Evolutionary conservation across 2,113 vertebrate genomes (phyloP).

Genomic region (Datnioides undecimradiatus): DNA sequence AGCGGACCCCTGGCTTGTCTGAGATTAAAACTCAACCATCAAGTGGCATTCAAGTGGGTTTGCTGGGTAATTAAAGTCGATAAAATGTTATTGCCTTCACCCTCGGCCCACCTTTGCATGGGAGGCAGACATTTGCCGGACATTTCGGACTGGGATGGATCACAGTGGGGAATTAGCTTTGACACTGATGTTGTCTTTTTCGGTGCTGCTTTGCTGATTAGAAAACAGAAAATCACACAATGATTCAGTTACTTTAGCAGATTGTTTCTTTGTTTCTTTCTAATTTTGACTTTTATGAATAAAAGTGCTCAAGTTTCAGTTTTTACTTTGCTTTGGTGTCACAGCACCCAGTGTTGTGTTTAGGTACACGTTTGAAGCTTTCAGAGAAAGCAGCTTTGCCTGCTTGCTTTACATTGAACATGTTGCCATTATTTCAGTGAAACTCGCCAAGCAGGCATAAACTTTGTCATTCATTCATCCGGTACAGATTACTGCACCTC

Average conservation of each 20-base stretch:
- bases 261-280: background rate
- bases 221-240: background rate
- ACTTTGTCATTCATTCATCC: background rate
- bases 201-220: conserved; percentile 2
- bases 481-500: background rate
- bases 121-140: conserved; percentile 25
- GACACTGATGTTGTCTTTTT: background rate
- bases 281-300: background rate
- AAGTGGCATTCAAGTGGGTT: conserved; percentile 65
- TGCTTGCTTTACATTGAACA: conserved; percentile 2
- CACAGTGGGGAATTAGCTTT: conserved; percentile 5
- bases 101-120: conserved; percentile 17
- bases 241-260: background rate
- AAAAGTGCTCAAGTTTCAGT: background rate
- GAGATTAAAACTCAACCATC: conserved; percentile 70
- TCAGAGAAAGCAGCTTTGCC: background rate
- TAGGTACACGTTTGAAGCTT: background rate
- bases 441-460: background rate
- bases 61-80: conserved; percentile 68
- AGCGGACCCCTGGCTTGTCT: conserved; percentile 59
- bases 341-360: background rate
- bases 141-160: conserved; percentile 28
- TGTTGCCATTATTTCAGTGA: conserved; percentile 9
- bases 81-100: conserved; percentile 72
- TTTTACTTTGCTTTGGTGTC: background rate